A percentile compares a stretch with the other conserved stretches of the same genome.
Evolutionary conservation across 2,797 vertebrate species (phyloP).

Genomic region (Austrolebias charrua): DNA sequence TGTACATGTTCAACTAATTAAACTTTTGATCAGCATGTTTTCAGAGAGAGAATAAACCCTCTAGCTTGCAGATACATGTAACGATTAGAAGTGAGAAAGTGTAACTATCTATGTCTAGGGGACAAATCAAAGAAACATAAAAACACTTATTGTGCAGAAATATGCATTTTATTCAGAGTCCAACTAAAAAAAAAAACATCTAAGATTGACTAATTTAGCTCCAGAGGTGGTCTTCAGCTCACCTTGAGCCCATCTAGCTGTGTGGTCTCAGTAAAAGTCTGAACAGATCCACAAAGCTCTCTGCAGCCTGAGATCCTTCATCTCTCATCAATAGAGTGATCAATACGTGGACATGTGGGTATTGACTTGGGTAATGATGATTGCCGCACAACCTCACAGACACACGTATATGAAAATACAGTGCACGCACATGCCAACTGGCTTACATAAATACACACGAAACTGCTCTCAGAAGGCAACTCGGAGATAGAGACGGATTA

Average conservation of each 20-base stretch:
- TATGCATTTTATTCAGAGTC: constrained; percentile 46
- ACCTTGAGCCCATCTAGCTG: constrained; percentile 72
- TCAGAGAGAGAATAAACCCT: constrained; percentile 29
- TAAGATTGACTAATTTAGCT: constrained; percentile 68
- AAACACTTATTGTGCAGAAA: constrained; percentile 5
- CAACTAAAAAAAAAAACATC: neutral
- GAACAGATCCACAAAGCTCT: constrained; percentile 76
- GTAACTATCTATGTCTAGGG: constrained; percentile 20
- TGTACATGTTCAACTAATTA: constrained; percentile 48
- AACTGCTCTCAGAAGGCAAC: constrained; percentile 46
- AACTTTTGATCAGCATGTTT: constrained; percentile 46
- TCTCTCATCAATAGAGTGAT: constrained; percentile 78
- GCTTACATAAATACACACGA: constrained; percentile 21
- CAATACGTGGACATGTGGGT: constrained; percentile 81
- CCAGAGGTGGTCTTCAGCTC: constrained; percentile 69
- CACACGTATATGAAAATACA: constrained; percentile 37
- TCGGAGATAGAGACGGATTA: constrained; percentile 41
- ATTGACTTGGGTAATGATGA: constrained; percentile 83
- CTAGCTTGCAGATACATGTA: constrained; percentile 28
- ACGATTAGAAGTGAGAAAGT: constrained; percentile 31
- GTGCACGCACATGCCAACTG: constrained; percentile 24
- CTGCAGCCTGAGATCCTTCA: constrained; percentile 76
- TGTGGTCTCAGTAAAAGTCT: constrained; percentile 79
- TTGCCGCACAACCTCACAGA: constrained; percentile 73
- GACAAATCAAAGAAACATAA: constrained; percentile 28